Percentiles rank a stretch among this genome's conserved stretches.
Evolutionary conservation across 2,797 vertebrate genomes (phyloP).

Genomic region (Menidia menidia): DNA sequence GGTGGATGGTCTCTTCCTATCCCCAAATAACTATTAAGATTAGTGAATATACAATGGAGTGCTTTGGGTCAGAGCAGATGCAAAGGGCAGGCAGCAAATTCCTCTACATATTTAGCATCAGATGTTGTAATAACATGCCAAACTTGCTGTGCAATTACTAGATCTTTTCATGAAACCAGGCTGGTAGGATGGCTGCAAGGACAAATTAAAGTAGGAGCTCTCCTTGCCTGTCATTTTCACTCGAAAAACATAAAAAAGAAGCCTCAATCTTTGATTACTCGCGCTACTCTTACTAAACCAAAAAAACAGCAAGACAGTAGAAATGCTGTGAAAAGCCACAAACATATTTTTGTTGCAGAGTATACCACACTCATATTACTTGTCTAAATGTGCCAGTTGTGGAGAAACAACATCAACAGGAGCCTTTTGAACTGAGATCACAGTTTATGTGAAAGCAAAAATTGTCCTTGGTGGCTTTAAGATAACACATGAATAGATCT

Average conservation of each 20-base stretch:
- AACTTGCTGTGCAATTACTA: neutral
- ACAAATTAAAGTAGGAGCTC: conserved; percentile 37
- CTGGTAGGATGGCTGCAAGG: neutral
- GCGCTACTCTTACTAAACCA: conserved; percentile 41
- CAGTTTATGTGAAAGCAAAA: conserved; percentile 49
- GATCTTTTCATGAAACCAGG: neutral
- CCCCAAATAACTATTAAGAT: neutral
- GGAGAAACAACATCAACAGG: conserved; percentile 51
- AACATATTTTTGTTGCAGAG: conserved; percentile 50
- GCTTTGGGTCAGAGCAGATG: no score
- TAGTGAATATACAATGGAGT: no score
- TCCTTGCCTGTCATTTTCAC: neutral
- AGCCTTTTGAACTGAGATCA: conserved; percentile 58
- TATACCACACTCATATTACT: conserved; percentile 45
- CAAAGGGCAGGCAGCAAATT: no score
- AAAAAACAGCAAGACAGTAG: conserved; percentile 43
- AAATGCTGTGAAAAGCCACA: conserved; percentile 43
- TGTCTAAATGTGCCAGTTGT: conserved; percentile 56
- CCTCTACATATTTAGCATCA: no score
- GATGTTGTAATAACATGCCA: no score
- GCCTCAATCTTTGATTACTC: conserved; percentile 4
- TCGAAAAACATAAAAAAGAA: conserved; percentile 32
- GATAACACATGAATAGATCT: conserved; percentile 57
- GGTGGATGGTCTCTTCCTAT: neutral
- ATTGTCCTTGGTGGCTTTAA: conserved; percentile 63